Evolutionary conservation across 2,888 invertebrate species (phyloP).

Genomic region (Caradrina kadenii): DNA sequence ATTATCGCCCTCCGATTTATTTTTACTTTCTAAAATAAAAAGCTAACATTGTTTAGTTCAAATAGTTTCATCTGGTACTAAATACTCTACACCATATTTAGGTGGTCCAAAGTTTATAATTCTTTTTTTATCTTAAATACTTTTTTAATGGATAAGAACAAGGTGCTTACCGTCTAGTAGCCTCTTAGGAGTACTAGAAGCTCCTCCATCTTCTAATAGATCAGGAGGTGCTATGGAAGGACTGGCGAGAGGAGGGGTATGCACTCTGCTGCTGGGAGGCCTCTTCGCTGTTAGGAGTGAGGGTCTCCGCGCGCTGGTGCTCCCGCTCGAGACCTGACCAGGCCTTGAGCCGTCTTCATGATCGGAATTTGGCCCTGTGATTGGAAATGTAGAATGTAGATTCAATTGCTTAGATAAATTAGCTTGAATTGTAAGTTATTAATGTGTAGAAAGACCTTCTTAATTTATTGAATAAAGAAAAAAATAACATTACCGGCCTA

Average conservation of each 20-base stretch:
- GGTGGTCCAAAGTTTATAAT: neutral
- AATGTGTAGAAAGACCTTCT: no score
- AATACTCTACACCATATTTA: no score
- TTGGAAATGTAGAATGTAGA: neutral
- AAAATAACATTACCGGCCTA: no score
- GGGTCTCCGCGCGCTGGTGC: conserved; percentile 87
- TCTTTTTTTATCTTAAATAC: no score
- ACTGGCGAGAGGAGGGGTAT: conserved; percentile 94
- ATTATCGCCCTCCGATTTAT: no score
- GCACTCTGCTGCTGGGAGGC: conserved; percentile 91
- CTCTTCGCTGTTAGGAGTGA: conserved; percentile 87
- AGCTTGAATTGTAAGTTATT: no score
- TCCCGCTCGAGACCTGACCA: conserved; percentile 93
- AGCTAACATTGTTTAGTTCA: no score
- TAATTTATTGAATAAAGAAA: no score
- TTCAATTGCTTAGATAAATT: neutral
- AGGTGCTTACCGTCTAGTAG: conserved; percentile 90
- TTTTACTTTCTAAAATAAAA: no score
- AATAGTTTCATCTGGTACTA: no score
- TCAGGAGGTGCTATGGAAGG: conserved; percentile 92
- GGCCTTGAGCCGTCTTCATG: conserved; percentile 94
- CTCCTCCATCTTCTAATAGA: conserved; percentile 94
- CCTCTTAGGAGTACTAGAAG: conserved; percentile 94
- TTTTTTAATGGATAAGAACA: neutral
- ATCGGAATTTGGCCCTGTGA: conserved; percentile 92